A percentile compares a stretch with the other conserved stretches of the same genome.
Conservation (phyloP, 2,797 vertebrate species). For the Rhinoraja longicauda region DNA sequence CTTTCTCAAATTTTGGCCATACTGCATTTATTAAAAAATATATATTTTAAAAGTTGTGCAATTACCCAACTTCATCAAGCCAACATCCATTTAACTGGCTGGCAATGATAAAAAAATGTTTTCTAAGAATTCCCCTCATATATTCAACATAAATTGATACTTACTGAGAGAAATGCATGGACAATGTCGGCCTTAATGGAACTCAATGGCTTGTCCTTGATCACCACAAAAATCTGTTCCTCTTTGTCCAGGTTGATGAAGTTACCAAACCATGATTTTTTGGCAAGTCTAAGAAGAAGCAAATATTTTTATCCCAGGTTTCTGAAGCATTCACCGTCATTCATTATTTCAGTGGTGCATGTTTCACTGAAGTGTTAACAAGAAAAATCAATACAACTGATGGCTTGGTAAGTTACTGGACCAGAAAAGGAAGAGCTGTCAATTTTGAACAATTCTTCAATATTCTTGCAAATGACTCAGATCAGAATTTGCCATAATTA, state of each 20-base stretch:
- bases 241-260: conserved; percentile 98
- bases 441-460: too few relatives aligned
- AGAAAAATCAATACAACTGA: neutral
- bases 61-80: neutral
- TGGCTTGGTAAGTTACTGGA: neutral
- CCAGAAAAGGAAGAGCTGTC: neutral
- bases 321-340: neutral
- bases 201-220: conserved; percentile 94
- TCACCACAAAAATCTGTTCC: conserved; percentile 97
- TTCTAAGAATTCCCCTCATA: neutral
- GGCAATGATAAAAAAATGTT: neutral
- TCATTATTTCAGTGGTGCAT: neutral
- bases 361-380: neutral
- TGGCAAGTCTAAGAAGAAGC: conserved; percentile 77
- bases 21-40: neutral
- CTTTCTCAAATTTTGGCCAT: neutral
- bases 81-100: neutral
- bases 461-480: neutral
- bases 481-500: neutral
- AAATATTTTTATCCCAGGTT: neutral
- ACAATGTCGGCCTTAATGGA: conserved; percentile 98
- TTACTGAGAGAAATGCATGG: conserved; percentile 95
- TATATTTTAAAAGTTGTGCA: neutral
- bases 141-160: conserved; percentile 38
- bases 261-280: conserved; percentile 99